Conservation (phyloP, 1,140 invertebrate genomes). For the Acromyrmex echinatior region DNA sequence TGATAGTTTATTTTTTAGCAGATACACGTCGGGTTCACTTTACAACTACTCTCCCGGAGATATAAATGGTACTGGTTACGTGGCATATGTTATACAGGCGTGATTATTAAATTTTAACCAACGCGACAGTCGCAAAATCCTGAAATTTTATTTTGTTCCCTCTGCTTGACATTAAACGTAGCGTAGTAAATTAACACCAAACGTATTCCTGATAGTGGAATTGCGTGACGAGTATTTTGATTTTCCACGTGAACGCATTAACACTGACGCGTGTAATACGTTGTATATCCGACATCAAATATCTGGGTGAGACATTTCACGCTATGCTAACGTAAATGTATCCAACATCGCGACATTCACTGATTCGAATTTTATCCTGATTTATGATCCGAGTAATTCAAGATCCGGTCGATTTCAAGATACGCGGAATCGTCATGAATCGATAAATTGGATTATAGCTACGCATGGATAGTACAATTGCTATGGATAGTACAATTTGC, state of each 20-base stretch:
- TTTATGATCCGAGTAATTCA: constrained; percentile 5
- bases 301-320: neutral
- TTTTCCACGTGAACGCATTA: neutral
- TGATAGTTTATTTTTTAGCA: constrained; percentile 11
- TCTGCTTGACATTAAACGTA: neutral
- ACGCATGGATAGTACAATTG: neutral
- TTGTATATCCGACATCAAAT: neutral
- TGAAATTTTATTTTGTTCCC: neutral
- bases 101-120: neutral
- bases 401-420: neutral
- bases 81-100: neutral
- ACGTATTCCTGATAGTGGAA: neutral
- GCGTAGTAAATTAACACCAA: constrained; percentile 10
- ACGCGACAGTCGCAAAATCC: neutral
- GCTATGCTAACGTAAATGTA: neutral
- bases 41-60: neutral
- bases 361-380: constrained; percentile 8
- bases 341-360: neutral
- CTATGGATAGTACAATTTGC: neutral
- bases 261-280: neutral
- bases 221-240: neutral
- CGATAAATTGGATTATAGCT: constrained; percentile 35
- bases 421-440: constrained; percentile 29
- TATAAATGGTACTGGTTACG: neutral
- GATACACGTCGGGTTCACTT: neutral